These are phyloP conservation scores for Axinella damicornis DNA, from an alignment of 37 sponge, comb jelly and placozoan species.

Conservation along the genomic window DNA sequence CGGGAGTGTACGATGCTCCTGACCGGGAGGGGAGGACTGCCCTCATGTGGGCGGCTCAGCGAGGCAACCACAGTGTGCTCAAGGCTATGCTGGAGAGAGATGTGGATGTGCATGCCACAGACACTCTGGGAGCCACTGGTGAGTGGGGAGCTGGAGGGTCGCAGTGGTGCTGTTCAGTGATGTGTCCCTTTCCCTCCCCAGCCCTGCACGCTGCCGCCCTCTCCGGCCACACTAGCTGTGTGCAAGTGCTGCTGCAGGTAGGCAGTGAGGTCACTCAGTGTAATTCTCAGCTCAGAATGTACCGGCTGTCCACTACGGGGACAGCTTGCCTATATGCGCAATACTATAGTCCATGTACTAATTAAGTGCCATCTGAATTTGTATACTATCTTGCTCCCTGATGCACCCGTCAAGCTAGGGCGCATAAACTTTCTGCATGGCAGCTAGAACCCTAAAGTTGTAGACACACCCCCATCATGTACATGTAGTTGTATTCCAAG, in stretches of 20 bases:
- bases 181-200: constrained; percentile 7
- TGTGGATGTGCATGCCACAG: constrained; percentile 42
- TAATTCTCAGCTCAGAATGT: too few species aligned
- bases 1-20: constrained; percentile 34
- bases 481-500: background rate
- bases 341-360: too few species aligned
- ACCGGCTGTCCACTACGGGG: too few species aligned
- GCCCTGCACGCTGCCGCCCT: constrained; percentile 90
- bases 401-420: too few species aligned
- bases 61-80: constrained; percentile 75
- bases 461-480: background rate
- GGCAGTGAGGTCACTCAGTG: too few species aligned
- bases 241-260: constrained; percentile 83
- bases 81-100: constrained; percentile 70
- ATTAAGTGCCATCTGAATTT: too few species aligned
- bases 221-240: constrained; percentile 74
- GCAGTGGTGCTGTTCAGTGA: background rate
- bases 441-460: too few species aligned
- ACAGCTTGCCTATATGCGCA: too few species aligned
- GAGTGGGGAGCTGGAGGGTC: background rate
- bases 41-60: constrained; percentile 92
- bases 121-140: constrained; percentile 82
- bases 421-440: too few species aligned
- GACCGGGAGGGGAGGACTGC: constrained; percentile 87
- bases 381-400: too few species aligned